phyloP scores from a whole-genome alignment of 2,113 vertebrate species.

The Centropus unirufus region DNA sequence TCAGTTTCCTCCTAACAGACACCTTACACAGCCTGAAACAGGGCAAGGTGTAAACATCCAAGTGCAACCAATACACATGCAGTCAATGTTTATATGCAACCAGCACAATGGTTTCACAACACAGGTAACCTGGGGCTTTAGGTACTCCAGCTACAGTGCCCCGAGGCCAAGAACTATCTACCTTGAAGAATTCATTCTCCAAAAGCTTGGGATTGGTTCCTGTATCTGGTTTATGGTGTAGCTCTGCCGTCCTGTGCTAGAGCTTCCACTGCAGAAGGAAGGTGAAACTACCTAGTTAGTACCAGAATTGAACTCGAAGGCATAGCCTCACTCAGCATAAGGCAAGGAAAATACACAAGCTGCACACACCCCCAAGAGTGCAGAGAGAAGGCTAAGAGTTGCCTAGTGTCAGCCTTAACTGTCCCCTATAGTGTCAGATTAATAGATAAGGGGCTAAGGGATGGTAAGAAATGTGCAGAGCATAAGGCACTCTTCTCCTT shows the following conservation, averaged over 20 bases:
- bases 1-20: background rate
- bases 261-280: background rate
- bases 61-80: background rate
- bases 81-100: background rate
- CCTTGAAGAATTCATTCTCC: background rate
- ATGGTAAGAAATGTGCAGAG: background rate
- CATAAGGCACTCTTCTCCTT: background rate
- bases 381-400: background rate
- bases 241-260: background rate
- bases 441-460: background rate
- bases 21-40: background rate
- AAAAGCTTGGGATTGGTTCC: background rate
- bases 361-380: background rate
- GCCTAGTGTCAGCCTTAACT: background rate
- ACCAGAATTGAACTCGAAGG: background rate
- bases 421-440: background rate
- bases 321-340: background rate
- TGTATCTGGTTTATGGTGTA: background rate
- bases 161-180: background rate
- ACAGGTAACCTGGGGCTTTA: background rate
- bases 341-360: background rate
- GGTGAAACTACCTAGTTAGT: background rate
- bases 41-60: fast-evolving
- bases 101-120: background rate
- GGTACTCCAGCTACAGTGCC: background rate